These are phyloP conservation scores for Microctonus brassicae DNA, from an alignment of 2,888 invertebrate genomes.

Conservation along the genomic window DNA sequence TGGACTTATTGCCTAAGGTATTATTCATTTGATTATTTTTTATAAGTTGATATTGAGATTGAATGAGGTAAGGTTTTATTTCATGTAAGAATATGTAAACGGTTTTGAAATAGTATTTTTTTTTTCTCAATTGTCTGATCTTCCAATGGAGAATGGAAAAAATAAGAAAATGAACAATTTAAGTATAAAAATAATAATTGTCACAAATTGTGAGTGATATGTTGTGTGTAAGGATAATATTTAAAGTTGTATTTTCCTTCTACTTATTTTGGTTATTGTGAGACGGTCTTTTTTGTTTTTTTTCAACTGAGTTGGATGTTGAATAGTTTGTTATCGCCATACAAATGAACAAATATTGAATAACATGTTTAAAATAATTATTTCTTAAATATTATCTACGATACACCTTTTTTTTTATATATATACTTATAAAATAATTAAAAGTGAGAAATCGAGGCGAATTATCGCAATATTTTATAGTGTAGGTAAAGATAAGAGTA, in stretches of 20 bases:
- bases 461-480: conserved; percentile 17
- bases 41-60: background rate
- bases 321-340: background rate
- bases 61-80: background rate
- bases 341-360: background rate
- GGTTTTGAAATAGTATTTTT: background rate
- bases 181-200: background rate
- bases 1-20: background rate
- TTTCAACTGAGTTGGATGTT: background rate
- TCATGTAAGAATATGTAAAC: background rate
- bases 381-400: background rate
- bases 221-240: background rate
- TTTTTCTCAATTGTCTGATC: background rate
- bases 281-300: background rate
- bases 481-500: conserved; percentile 39
- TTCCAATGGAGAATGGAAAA: background rate
- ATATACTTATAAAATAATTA: background rate
- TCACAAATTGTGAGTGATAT: background rate
- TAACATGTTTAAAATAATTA: background rate
- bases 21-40: background rate
- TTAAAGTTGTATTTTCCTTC: background rate
- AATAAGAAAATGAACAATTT: background rate
- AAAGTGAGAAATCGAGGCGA: background rate
- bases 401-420: background rate
- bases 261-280: background rate